Evolutionary conservation across 2,888 invertebrate genomes (phyloP).

Genomic region (Cataglyphis altisquamis): DNA sequence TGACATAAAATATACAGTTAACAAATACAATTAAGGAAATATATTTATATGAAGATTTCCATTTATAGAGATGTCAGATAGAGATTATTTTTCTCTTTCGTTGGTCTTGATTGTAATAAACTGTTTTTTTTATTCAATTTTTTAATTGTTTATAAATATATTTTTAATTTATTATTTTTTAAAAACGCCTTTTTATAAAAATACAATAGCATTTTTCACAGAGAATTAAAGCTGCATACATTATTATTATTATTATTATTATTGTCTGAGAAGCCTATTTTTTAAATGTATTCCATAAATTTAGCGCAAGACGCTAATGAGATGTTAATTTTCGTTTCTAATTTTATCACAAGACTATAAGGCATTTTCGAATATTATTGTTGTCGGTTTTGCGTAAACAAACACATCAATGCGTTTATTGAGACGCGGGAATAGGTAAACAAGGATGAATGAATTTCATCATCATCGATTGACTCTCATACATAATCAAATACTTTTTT

Average conservation of each 20-base stretch:
- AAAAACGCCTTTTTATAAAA: neutral
- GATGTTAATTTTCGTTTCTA: neutral
- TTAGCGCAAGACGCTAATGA: neutral
- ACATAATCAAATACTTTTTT: neutral
- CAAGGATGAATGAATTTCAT: constrained; percentile 52
- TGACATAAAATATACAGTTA: neutral
- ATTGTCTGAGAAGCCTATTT: neutral
- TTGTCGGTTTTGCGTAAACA: neutral
- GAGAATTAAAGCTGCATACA: neutral
- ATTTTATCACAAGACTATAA: neutral
- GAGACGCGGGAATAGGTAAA: neutral
- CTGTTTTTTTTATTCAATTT: neutral
- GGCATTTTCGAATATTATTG: neutral
- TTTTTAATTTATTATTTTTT: neutral
- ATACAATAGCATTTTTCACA: neutral
- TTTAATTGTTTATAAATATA: constrained; percentile 6
- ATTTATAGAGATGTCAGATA: neutral
- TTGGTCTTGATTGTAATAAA: neutral
- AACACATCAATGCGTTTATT: neutral
- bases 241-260: neutral
- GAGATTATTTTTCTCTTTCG: neutral
- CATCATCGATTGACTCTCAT: constrained; percentile 42
- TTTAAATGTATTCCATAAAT: neutral
- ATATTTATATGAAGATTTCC: neutral
- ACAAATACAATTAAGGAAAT: neutral